Percentiles rank a stretch among this genome's conserved stretches.
phyloP scores from a whole-genome alignment of 2,888 invertebrate species.

The Ectemnius continuus region DNA sequence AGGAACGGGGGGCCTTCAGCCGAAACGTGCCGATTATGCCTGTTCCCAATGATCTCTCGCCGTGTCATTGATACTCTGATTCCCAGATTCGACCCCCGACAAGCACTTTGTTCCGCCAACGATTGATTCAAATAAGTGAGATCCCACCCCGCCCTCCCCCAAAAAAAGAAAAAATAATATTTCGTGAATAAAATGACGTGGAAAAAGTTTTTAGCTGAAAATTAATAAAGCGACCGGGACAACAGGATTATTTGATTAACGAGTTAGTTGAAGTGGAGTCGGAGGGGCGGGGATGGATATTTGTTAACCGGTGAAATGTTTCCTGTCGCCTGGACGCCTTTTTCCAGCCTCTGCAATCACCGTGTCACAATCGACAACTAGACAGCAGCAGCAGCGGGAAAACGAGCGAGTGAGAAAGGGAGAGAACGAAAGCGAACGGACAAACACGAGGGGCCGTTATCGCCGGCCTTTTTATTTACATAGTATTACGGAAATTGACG shows the following conservation, averaged over 20 bases:
- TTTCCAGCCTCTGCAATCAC: too few species aligned
- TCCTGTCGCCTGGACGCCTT: too few species aligned
- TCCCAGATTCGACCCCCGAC: slow-evolving; percentile 10
- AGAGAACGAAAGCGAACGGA: too few species aligned
- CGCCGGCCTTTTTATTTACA: slow-evolving; percentile 48
- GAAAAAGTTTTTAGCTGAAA: too few species aligned
- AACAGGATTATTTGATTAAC: background rate
- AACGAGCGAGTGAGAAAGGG: background rate
- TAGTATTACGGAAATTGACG: slow-evolving; percentile 66
- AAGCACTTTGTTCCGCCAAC: too few species aligned
- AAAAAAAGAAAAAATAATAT: too few species aligned
- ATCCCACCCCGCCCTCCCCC: too few species aligned
- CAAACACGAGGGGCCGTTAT: too few species aligned
- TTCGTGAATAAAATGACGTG: too few species aligned
- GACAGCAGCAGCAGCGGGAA: slow-evolving; percentile 27
- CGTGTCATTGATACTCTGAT: slow-evolving; percentile 56
- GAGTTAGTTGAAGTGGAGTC: background rate
- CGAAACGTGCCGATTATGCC: slow-evolving; percentile 61
- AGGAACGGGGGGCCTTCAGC: too few species aligned
- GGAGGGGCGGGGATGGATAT: background rate
- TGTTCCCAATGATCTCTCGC: slow-evolving; percentile 51
- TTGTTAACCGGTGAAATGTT: background rate
- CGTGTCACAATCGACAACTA: slow-evolving; percentile 19
- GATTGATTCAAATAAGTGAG: too few species aligned
- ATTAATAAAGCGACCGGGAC: too few species aligned